These are phyloP conservation scores for Drosophila bocki DNA, from an alignment of 1,140 invertebrate genomes.

Conservation along the genomic window DNA sequence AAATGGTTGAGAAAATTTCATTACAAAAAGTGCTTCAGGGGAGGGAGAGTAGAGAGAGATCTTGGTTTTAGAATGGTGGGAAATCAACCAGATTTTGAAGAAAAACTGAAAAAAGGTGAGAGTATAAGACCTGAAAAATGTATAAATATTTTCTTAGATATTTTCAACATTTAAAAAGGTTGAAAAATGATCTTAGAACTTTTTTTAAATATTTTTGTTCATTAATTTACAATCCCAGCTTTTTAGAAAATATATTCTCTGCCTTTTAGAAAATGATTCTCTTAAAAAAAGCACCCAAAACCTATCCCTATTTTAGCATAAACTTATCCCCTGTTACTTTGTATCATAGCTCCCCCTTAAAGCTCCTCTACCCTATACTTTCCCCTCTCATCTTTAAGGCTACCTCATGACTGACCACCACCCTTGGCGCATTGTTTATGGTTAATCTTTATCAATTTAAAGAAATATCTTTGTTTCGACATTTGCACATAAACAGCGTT, in stretches of 20 bases:
- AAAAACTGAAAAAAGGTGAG: too few species aligned
- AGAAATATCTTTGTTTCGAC: slow-evolving; percentile 84
- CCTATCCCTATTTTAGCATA: not conserved
- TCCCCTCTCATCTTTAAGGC: not conserved
- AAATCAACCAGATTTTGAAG: not conserved
- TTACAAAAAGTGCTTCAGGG: slow-evolving; percentile 18
- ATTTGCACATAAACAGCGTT: slow-evolving; percentile 81
- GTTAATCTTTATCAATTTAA: slow-evolving; percentile 83
- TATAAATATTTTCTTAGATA: not conserved
- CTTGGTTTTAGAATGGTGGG: not conserved
- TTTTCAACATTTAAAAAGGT: not conserved
- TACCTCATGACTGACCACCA: slow-evolving; percentile 28
- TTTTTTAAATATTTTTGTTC: not conserved
- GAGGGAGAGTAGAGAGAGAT: not conserved
- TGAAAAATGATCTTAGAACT: not conserved
- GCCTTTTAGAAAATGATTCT: not conserved
- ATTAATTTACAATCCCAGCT: not conserved
- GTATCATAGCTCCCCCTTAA: not conserved
- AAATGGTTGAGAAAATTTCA: slow-evolving; percentile 37
- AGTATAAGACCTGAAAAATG: not conserved
- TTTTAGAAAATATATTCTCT: not conserved
- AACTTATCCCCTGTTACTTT: not conserved
- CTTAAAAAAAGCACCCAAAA: not conserved
- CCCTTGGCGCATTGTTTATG: slow-evolving; percentile 68
- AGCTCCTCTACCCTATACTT: not conserved